Percentiles rank a stretch among this genome's conserved stretches.
phyloP scores from a whole-genome alignment of 2,797 vertebrate genomes.

The Stomatorhinus walkeri region DNA sequence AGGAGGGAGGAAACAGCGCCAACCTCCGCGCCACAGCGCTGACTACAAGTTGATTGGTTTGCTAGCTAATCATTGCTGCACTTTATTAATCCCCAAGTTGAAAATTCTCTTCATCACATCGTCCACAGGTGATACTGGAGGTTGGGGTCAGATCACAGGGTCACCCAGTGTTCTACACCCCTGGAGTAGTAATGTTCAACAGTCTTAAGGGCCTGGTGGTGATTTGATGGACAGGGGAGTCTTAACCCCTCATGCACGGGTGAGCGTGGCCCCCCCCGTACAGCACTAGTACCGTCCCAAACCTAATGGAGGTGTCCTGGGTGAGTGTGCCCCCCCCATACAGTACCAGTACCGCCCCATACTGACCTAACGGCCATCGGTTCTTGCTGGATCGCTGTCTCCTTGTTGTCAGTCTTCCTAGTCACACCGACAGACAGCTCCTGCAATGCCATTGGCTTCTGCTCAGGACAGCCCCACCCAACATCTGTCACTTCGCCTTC shows the following conservation, averaged over 20 bases:
- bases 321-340: background rate
- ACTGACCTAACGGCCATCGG: conserved; percentile 60
- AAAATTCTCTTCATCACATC: too few species aligned
- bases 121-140: background rate
- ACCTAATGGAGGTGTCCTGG: background rate
- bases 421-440: conserved; percentile 43
- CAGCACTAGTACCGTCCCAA: background rate
- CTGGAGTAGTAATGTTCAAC: background rate
- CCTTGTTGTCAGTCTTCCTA: conserved; percentile 47
- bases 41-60: too few species aligned
- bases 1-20: too few species aligned
- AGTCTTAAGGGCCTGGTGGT: background rate
- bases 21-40: too few species aligned
- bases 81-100: too few species aligned
- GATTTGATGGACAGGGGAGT: background rate
- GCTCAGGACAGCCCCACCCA: conserved; percentile 30
- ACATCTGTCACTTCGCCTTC: conserved; percentile 37
- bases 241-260: too few species aligned
- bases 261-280: too few species aligned
- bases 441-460: conserved; percentile 29
- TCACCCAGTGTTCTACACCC: background rate
- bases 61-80: too few species aligned
- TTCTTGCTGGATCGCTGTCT: conserved; percentile 52
- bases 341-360: conserved; percentile 26
- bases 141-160: background rate